phyloP scores from a whole-genome alignment of 2,797 vertebrate species.

The Tolypeutes matacus region DNA sequence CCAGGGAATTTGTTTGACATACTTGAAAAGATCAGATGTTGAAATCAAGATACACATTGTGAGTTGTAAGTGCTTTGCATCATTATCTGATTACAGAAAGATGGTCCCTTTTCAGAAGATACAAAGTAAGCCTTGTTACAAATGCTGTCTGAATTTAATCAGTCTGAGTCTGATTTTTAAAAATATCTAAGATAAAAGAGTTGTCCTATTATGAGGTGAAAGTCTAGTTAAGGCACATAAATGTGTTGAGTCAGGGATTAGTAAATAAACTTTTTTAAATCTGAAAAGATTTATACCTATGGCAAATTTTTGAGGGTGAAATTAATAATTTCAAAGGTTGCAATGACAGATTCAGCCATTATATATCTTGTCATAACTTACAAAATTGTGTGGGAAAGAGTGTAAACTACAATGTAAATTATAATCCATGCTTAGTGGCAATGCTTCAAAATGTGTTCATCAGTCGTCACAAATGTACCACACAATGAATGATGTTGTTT shows the following conservation, averaged over 20 bases:
- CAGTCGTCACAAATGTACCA: too few species aligned
- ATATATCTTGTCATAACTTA: too few species aligned
- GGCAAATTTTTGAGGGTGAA: neutral
- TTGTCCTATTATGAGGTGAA: neutral
- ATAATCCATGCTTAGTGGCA: too few species aligned
- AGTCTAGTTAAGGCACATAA: too few species aligned
- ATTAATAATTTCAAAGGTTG: neutral
- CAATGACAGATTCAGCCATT: too few species aligned
- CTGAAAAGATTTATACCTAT: neutral
- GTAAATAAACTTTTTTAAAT: too few species aligned
- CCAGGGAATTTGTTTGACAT: neutral
- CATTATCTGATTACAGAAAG: neutral
- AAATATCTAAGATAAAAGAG: neutral
- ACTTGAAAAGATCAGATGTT: neutral
- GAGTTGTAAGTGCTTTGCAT: neutral
- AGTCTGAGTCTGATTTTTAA: neutral
- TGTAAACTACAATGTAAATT: too few species aligned
- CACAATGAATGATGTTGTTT: too few species aligned
- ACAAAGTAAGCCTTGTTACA: neutral
- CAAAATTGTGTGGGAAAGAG: too few species aligned
- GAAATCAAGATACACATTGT: neutral
- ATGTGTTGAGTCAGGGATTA: too few species aligned
- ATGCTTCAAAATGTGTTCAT: too few species aligned
- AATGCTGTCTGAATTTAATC: neutral
- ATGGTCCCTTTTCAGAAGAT: neutral